Conservation (phyloP, 2,888 invertebrate species). For the Caradrina clavipalpis region DNA sequence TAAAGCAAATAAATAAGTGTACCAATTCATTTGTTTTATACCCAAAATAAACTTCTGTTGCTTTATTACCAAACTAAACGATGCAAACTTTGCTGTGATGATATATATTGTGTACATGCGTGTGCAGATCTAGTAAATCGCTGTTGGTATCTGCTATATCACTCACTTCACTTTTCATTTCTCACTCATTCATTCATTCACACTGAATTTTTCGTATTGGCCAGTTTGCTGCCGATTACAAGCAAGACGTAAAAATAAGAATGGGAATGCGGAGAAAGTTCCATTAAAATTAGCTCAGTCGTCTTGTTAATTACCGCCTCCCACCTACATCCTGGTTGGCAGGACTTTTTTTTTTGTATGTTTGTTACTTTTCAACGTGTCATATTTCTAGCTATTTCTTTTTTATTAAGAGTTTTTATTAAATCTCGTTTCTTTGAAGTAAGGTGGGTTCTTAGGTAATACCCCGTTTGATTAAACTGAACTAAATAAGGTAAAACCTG, state of each 20-base stretch:
- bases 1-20: background rate
- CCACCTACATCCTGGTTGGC: slow-evolving; percentile 36
- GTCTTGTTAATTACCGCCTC: slow-evolving; percentile 38
- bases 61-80: no score
- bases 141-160: background rate
- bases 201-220: background rate
- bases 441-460: background rate
- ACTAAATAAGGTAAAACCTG: slow-evolving; percentile 21
- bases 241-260: slow-evolving; percentile 6
- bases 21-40: no score
- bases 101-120: no score
- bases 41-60: no score
- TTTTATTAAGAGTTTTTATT: slow-evolving; percentile 28
- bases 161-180: slow-evolving; percentile 5
- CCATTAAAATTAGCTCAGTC: slow-evolving; percentile 54
- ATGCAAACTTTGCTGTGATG: no score
- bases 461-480: background rate
- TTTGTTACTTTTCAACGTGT: slow-evolving; percentile 9
- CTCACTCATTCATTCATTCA: background rate
- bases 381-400: slow-evolving; percentile 28
- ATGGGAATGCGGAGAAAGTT: slow-evolving; percentile 47
- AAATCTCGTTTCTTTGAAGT: slow-evolving; percentile 23
- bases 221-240: background rate
- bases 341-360: slow-evolving; percentile 16
- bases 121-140: slow-evolving; percentile 10